A percentile compares a stretch with the other conserved stretches of the same genome.
Evolutionary conservation across 53 echinoderm and acorn worm species (phyloP).

Genomic region (Mesocentrotus franciscanus): DNA sequence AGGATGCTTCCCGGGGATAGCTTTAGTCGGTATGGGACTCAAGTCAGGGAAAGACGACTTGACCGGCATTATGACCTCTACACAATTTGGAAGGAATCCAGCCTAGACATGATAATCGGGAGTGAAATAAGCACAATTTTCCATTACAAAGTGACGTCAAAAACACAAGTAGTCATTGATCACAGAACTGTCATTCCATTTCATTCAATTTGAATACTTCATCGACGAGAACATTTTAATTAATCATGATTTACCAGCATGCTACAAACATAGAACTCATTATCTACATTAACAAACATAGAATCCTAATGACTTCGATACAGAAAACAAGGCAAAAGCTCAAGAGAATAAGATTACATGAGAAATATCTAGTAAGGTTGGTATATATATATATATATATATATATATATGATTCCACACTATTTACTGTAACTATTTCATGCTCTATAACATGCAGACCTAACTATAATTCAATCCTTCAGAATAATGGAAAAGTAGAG

Average conservation of each 20-base stretch:
- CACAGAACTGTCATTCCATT: slow-evolving; percentile 26
- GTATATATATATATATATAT: background rate
- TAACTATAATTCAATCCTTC: background rate
- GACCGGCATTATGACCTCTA: slow-evolving; percentile 64
- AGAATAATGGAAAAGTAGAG: background rate
- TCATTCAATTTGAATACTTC: slow-evolving; percentile 19
- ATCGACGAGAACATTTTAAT: slow-evolving; percentile 7
- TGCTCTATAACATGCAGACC: slow-evolving; percentile 34
- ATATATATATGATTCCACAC: background rate
- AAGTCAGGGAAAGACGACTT: slow-evolving; percentile 62
- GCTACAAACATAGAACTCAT: background rate
- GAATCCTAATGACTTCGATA: background rate
- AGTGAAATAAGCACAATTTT: slow-evolving; percentile 56
- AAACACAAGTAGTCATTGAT: background rate
- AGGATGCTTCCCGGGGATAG: slow-evolving; percentile 19
- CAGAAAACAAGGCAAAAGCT: background rate
- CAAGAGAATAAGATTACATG: background rate
- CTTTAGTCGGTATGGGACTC: slow-evolving; percentile 48
- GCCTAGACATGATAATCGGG: slow-evolving; percentile 43
- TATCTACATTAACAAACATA: background rate
- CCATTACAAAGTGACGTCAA: slow-evolving; percentile 8
- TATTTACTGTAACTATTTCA: slow-evolving; percentile 6
- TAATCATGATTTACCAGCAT: background rate
- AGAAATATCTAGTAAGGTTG: background rate
- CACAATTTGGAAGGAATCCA: slow-evolving; percentile 13